Conservation (phyloP, 2,113 vertebrate species). For the Vanacampus margaritifer region DNA sequence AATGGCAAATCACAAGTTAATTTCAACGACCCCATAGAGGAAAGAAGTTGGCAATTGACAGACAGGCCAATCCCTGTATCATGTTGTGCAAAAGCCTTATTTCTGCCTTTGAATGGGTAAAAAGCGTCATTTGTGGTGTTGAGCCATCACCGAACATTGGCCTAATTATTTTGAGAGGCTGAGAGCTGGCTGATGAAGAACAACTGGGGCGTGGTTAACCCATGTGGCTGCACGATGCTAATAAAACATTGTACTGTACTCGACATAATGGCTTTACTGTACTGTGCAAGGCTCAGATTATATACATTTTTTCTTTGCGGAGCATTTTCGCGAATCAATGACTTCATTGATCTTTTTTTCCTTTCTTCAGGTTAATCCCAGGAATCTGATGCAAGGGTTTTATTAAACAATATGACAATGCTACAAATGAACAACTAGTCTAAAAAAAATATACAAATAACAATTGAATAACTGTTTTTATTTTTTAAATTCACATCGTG, state of each 20-base stretch:
- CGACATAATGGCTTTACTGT: not conserved
- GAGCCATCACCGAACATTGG: not conserved
- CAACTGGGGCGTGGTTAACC: constrained; percentile 3
- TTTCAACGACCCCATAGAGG: not conserved
- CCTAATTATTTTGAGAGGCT: not conserved
- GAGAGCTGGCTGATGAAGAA: not conserved
- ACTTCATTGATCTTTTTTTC: too few species aligned
- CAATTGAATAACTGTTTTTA: too few species aligned
- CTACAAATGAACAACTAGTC: too few species aligned
- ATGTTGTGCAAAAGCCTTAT: not conserved
- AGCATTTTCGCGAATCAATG: too few species aligned
- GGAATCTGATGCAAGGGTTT: too few species aligned
- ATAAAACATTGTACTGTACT: not conserved
- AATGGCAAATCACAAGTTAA: not conserved
- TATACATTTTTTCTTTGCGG: not conserved
- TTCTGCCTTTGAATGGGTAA: not conserved
- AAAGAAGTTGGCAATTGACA: not conserved
- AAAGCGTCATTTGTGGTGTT: not conserved
- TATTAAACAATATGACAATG: too few species aligned
- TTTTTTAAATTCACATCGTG: too few species aligned
- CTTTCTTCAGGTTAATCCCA: too few species aligned
- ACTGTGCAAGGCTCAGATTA: too few species aligned
- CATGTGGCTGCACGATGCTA: not conserved
- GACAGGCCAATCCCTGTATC: not conserved
- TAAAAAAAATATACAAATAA: too few species aligned